Evolutionary conservation across 2,888 invertebrate genomes (phyloP).

Genomic region (Danaus chrysippus): DNA sequence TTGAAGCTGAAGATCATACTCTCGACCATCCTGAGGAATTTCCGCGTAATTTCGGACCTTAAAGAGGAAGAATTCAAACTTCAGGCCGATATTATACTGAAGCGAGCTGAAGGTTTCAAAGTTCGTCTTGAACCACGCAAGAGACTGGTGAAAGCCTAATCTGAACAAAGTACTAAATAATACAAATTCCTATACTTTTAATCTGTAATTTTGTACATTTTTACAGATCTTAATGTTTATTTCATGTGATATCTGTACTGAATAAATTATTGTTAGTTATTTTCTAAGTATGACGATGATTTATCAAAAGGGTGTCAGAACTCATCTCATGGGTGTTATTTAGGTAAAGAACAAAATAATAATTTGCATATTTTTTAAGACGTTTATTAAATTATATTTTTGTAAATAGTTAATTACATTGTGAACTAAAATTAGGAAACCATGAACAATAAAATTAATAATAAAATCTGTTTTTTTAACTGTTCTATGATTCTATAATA

Average conservation of each 20-base stretch:
- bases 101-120: conserved; percentile 87
- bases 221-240: conserved; percentile 39
- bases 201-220: conserved; percentile 41
- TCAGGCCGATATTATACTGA: conserved; percentile 87
- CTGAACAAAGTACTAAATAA: conserved; percentile 22
- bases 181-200: conserved; percentile 30
- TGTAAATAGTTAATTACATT: conserved; percentile 50
- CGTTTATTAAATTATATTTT: conserved; percentile 36
- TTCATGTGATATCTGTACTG: conserved; percentile 53
- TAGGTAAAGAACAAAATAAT: conserved; percentile 34
- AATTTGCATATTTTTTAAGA: conserved; percentile 43
- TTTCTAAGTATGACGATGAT: conserved; percentile 43
- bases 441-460: conserved; percentile 40
- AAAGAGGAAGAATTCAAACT: conserved; percentile 84
- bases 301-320: conserved; percentile 55
- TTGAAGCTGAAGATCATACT: conserved; percentile 87
- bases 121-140: conserved; percentile 85
- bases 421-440: conserved; percentile 15
- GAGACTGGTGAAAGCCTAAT: conserved; percentile 55
- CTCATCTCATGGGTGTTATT: conserved; percentile 38
- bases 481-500: conserved; percentile 2
- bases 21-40: conserved; percentile 86
- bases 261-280: conserved; percentile 53
- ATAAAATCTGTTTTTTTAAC: conserved; percentile 12
- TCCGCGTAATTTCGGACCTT: conserved; percentile 83